Evolutionary conservation across 2,113 vertebrate genomes (phyloP).

Genomic region (Vidua macroura): DNA sequence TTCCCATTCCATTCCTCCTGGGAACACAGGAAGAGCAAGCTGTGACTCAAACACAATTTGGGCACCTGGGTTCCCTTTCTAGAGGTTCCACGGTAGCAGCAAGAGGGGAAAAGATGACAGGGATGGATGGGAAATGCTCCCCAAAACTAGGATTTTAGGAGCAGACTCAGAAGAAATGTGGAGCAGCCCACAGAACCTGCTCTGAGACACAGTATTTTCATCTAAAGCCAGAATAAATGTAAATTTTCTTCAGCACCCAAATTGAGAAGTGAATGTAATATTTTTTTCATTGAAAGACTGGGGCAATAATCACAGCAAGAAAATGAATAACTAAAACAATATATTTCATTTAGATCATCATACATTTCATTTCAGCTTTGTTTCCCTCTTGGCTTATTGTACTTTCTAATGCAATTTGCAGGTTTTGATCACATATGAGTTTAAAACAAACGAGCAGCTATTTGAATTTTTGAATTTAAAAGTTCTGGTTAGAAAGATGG

Average conservation of each 20-base stretch:
- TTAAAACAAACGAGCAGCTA: neutral
- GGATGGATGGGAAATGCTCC: neutral
- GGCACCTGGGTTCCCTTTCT: neutral
- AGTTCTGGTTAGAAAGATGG: neutral
- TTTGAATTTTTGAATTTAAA: neutral
- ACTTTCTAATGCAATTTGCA: neutral
- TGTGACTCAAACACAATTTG: neutral
- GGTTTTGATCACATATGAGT: neutral
- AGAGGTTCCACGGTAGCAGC: neutral
- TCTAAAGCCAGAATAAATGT: neutral
- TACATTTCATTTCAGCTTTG: constrained; percentile 15
- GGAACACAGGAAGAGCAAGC: neutral
- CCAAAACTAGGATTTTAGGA: neutral
- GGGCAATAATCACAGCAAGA: neutral
- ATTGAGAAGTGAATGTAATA: neutral
- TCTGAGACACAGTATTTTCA: neutral
- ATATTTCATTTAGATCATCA: neutral
- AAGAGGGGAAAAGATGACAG: neutral
- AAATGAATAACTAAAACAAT: neutral
- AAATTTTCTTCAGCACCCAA: neutral
- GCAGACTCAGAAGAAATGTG: neutral
- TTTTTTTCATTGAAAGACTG: neutral
- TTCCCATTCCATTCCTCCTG: neutral
- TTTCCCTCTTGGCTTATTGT: constrained; percentile 21
- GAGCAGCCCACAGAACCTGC: neutral